Evolutionary conservation across 2,888 invertebrate species (phyloP).

Genomic region (Tetragonula carbonaria): DNA sequence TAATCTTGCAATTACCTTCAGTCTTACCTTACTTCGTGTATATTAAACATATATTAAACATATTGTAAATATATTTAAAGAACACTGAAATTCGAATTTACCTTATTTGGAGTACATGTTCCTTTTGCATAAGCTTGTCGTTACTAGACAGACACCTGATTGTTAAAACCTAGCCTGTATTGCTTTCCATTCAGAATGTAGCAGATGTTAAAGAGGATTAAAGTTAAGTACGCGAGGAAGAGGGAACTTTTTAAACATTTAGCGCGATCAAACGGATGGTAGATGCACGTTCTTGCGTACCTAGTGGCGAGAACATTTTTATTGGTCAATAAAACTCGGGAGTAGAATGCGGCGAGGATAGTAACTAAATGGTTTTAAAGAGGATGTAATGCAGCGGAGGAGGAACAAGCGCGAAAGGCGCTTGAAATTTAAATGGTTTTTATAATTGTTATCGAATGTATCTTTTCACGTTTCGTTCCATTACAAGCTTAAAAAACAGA

Average conservation of each 20-base stretch:
- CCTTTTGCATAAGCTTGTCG: too few species aligned
- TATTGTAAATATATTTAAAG: too few species aligned
- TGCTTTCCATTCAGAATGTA: too few species aligned
- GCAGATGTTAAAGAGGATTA: not conserved
- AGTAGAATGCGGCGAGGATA: not conserved
- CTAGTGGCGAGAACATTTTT: not conserved
- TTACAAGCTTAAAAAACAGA: not conserved
- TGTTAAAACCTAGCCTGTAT: too few species aligned
- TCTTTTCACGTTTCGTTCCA: not conserved
- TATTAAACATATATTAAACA: too few species aligned
- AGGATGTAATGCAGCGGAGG: not conserved
- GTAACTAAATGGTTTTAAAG: slow-evolving; percentile 1
- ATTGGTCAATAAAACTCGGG: slow-evolving; percentile 1
- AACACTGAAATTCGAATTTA: too few species aligned
- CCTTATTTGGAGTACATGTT: too few species aligned
- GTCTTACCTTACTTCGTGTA: too few species aligned
- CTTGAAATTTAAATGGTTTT: not conserved
- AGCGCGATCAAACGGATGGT: not conserved
- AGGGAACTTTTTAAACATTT: not conserved
- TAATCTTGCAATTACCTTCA: too few species aligned
- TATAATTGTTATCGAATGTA: not conserved
- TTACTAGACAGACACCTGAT: too few species aligned
- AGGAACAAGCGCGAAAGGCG: too few species aligned
- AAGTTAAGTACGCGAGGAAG: not conserved
- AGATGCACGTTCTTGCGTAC: not conserved